phyloP scores from a whole-genome alignment of 2,797 vertebrate genomes.

The Oophaga sylvatica region DNA sequence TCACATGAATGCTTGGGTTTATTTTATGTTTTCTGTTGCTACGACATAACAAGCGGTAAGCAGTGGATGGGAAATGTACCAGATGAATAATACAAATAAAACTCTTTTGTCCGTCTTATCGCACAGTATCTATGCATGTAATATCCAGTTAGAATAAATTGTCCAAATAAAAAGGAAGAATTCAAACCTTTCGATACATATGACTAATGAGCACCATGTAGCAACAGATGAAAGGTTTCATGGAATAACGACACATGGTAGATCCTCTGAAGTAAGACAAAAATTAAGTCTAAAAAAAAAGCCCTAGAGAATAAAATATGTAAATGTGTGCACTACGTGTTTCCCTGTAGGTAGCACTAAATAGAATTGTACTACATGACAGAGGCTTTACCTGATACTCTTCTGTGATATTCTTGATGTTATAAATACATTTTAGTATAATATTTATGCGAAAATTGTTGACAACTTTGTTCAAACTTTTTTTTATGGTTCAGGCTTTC shows the following conservation, averaged over 20 bases:
- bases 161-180: neutral
- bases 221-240: neutral
- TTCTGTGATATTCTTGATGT: too few relatives aligned
- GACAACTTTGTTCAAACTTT: too few relatives aligned
- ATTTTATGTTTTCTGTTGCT: neutral
- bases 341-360: neutral
- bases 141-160: neutral
- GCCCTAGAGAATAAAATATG: too few relatives aligned
- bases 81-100: neutral
- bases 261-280: neutral
- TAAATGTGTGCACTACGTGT: neutral
- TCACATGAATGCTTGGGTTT: neutral
- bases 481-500: too few relatives aligned
- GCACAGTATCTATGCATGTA: neutral
- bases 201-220: neutral
- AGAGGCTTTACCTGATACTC: too few relatives aligned
- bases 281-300: neutral
- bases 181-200: neutral
- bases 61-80: neutral
- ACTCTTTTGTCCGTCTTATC: neutral
- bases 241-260: neutral
- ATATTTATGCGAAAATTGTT: too few relatives aligned
- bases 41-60: neutral
- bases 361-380: too few relatives aligned
- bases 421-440: too few relatives aligned